Percentiles rank a stretch among this genome's conserved stretches.
These are phyloP conservation scores for Sebastes taczanowskii DNA, from an alignment of 2,797 vertebrate genomes.

Conservation along the genomic window DNA sequence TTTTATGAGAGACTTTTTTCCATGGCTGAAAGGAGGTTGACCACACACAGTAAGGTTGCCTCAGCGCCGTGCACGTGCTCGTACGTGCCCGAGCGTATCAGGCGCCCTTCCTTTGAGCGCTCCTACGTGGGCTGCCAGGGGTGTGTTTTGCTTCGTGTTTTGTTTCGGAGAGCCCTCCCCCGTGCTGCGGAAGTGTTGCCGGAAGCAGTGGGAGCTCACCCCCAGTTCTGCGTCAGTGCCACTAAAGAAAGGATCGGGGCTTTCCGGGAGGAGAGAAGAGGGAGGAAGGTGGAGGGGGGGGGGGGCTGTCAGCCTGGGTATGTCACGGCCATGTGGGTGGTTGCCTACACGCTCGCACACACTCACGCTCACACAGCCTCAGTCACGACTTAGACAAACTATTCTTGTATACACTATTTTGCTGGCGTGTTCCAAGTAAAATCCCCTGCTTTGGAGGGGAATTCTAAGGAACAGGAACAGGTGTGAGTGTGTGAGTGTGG, in stretches of 20 bases:
- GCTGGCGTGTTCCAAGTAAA: slow-evolving; percentile 63
- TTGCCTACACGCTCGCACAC: slow-evolving; percentile 60
- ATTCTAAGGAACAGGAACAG: slow-evolving; percentile 67
- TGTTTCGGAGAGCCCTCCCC: slow-evolving; percentile 82
- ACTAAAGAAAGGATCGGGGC: slow-evolving; percentile 82
- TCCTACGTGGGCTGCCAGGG: slow-evolving; percentile 74
- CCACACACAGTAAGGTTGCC: slow-evolving; percentile 78
- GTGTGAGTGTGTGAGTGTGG: slow-evolving; percentile 26
- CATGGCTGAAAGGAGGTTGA: slow-evolving; percentile 80
- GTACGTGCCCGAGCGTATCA: slow-evolving; percentile 34
- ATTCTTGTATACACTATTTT: slow-evolving; percentile 66
- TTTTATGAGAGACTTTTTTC: slow-evolving; percentile 86
- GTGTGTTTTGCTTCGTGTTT: slow-evolving; percentile 81
- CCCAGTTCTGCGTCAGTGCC: slow-evolving; percentile 84
- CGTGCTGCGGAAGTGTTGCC: slow-evolving; percentile 84
- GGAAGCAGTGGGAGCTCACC: slow-evolving; percentile 84
- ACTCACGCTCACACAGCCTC: slow-evolving; percentile 38
- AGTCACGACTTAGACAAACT: slow-evolving; percentile 70
- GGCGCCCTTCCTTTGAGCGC: slow-evolving; percentile 71
- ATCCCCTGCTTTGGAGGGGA: slow-evolving; percentile 69
- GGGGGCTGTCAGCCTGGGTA: slow-evolving; percentile 71
- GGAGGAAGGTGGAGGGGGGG: slow-evolving; percentile 13
- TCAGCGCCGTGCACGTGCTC: slow-evolving; percentile 36
- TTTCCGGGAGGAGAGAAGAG: slow-evolving; percentile 74
- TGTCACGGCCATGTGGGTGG: slow-evolving; percentile 80